Evolutionary conservation across 2,113 vertebrate species (phyloP).

Genomic region (Penelope pileata): DNA sequence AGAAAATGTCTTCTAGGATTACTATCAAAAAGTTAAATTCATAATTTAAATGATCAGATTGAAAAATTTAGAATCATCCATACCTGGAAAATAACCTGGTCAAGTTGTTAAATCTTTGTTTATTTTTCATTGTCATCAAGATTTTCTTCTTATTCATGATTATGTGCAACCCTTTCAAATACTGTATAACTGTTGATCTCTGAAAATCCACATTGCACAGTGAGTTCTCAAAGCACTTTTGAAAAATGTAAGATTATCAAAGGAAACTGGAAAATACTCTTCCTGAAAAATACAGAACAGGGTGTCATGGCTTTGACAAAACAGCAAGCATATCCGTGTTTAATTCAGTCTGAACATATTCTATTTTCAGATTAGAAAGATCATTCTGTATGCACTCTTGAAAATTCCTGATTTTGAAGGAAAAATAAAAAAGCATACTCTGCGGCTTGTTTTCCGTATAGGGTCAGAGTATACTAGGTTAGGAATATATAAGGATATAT

Average conservation of each 20-base stretch:
- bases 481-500: no score
- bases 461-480: background rate
- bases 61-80: background rate
- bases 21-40: background rate
- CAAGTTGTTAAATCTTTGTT: background rate
- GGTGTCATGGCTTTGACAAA: background rate
- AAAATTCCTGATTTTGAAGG: background rate
- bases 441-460: accelerated
- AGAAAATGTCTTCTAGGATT: background rate
- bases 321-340: background rate
- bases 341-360: background rate
- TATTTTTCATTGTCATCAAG: background rate
- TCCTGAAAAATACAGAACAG: background rate
- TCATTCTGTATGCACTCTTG: background rate
- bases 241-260: background rate
- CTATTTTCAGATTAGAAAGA: background rate
- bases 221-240: background rate
- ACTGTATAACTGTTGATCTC: background rate
- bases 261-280: background rate
- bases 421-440: background rate
- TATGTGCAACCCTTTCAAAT: background rate
- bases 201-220: background rate
- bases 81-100: background rate
- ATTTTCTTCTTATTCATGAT: background rate
- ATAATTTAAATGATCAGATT: background rate